Base-by-base conservation (phyloP, 2,797 vertebrate species). In the Phrynocephalus forsythii region DNA sequence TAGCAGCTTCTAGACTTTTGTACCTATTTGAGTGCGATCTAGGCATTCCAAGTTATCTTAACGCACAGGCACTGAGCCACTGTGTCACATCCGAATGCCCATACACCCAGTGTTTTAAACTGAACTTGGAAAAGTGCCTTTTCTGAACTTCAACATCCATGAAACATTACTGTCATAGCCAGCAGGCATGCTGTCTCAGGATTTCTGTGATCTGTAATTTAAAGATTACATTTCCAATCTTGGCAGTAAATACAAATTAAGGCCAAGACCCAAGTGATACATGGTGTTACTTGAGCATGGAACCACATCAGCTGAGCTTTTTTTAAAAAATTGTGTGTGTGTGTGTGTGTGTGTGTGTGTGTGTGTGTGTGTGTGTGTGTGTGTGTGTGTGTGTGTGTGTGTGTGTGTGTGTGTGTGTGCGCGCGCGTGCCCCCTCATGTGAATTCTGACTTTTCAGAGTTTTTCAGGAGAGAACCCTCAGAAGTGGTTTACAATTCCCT, bases 211-310 rank as follows among this genome's bases (percentile, higher is more conserved):
- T 56, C 13, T 56, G 6, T 56, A 56, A 56, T 56, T 56, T 13
- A 56, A 56, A 56, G 52, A 11, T 56, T 56, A 56, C 72, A 8
- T 38, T 44, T 7, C 33, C 16, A 38, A 11, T 18, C 3, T 22
- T 24, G 33, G 38, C 38, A 6, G 33, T 20, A 44, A 44, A 18
- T 78, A 77, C 13, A 56, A 56, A 77, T 69, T 75, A 24, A 72
- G 26, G 16, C 9, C 24, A 18, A 80, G n/a, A 2, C 11, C 68
- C 20, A 73, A 68, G 72, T 60, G 50, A 75, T 20, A 3, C 88
- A 77, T 84, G 67, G 79, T 90, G 90, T 88, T 83, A 89, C 76
- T 88, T 79, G 1, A 1, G 33, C 24, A 84, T 89, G 90, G 88
- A 88, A 82, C 82, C 22, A 85, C 13, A 87, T 86, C 89, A 90